Evolutionary conservation across 2,797 vertebrate species (phyloP).

Genomic region (Xenopus petersii): DNA sequence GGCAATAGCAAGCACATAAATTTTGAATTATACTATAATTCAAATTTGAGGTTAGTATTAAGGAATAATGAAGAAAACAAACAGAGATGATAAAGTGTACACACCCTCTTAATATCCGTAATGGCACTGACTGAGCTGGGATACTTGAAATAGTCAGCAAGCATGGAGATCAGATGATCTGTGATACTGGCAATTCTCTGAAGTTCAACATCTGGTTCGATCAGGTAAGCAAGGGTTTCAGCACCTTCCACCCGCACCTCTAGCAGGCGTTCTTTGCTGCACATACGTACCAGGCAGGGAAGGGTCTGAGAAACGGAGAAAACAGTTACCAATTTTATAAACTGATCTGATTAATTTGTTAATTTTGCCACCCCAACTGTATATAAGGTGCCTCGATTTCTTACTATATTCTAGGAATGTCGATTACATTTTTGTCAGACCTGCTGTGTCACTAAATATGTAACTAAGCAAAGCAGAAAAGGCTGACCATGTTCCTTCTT

Average conservation of each 20-base stretch:
- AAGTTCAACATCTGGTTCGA: conserved; percentile 94
- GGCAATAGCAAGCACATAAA: too few species aligned
- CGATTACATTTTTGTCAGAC: too few species aligned
- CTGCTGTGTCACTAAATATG: too few species aligned
- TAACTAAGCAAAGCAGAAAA: too few species aligned
- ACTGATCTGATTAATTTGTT: too few species aligned
- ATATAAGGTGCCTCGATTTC: too few species aligned
- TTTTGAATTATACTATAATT: too few species aligned
- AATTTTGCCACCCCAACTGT: too few species aligned
- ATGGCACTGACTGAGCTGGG: conserved; percentile 97
- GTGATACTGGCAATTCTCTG: conserved; percentile 97
- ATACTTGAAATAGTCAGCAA: conserved; percentile 98
- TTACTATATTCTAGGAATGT: too few species aligned
- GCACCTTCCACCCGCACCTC: conserved; percentile 96
- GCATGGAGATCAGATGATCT: conserved; percentile 93
- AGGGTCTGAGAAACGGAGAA: conserved; percentile 73
- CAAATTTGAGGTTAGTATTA: too few species aligned
- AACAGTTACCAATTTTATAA: neutral
- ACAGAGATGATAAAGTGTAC: conserved; percentile 45
- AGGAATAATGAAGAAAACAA: neutral
- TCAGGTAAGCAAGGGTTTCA: conserved; percentile 93
- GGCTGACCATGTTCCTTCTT: too few species aligned
- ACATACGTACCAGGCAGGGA: conserved; percentile 96
- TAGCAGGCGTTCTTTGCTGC: conserved; percentile 91
- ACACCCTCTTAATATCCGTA: conserved; percentile 96